Percentiles rank a stretch among this genome's conserved stretches.
Conservation (phyloP, 2,888 invertebrate species). For the Eilema griseolum region DNA sequence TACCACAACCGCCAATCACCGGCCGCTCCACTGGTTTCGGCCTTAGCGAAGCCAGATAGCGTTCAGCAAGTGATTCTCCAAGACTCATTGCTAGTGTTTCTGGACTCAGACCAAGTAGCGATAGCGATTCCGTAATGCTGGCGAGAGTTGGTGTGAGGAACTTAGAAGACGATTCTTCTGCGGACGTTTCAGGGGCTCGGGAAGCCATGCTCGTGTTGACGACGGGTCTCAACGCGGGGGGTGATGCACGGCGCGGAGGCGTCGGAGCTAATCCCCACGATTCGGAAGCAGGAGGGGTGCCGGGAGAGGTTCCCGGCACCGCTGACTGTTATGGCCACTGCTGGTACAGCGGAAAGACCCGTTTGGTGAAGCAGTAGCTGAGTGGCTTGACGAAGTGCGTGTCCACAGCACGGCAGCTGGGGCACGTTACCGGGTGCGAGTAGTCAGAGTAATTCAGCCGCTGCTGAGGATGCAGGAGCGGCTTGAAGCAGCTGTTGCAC, state of each 20-base stretch:
- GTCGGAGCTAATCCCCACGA: slow-evolving; percentile 76
- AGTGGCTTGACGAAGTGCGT: slow-evolving; percentile 98
- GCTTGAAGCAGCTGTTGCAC: slow-evolving; percentile 97
- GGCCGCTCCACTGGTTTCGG: slow-evolving; percentile 69
- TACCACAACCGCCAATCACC: slow-evolving; percentile 63
- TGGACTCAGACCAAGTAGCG: slow-evolving; percentile 77
- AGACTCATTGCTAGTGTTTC: slow-evolving; percentile 80
- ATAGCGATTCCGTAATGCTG: slow-evolving; percentile 80
- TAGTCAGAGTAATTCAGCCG: slow-evolving; percentile 97
- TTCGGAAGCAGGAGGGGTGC: slow-evolving; percentile 78
- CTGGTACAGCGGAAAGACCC: slow-evolving; percentile 89
- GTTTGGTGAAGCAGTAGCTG: slow-evolving; percentile 93
- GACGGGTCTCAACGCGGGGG: slow-evolving; percentile 80
- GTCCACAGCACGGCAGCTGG: slow-evolving; percentile 95
- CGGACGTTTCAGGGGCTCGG: slow-evolving; percentile 64
- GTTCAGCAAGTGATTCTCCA: slow-evolving; percentile 81
- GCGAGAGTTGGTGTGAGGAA: slow-evolving; percentile 70
- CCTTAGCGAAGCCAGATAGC: slow-evolving; percentile 78
- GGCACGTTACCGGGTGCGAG: slow-evolving; percentile 96
- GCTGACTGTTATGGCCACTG: slow-evolving; percentile 96
- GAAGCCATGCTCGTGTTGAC: slow-evolving; percentile 84
- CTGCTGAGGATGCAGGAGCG: slow-evolving; percentile 94
- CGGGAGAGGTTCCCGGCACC: slow-evolving; percentile 88
- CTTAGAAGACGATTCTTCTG: slow-evolving; percentile 65
- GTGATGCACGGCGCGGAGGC: slow-evolving; percentile 78